Evolutionary conservation across 2,113 vertebrate species (phyloP), one percentile per base, ranked within the genome.

Genomic region (Pyrgilauda ruficollis): DNA sequence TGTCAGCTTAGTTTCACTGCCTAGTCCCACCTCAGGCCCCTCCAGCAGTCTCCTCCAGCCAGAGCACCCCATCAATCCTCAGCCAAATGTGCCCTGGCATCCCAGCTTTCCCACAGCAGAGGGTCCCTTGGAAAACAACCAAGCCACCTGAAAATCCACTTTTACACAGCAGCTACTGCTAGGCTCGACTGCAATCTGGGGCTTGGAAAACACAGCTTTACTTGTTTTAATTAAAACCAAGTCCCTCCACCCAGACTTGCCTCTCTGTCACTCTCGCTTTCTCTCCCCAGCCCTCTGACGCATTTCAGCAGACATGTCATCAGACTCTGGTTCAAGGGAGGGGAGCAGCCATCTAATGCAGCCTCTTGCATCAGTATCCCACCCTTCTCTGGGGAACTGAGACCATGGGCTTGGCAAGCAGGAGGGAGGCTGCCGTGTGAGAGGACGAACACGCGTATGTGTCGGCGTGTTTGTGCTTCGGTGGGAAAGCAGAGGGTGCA

Each of bases 151-250:
- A 76, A 95, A 85, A 89, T 67, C 88, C 56, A 44, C 61, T 91
- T 87, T 91, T 23, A 2, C 41, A 28, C 75, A 64, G 37, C 15
- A 73, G 74, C 72, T 93, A 80, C 80, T 81, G 83, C 78, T 89
- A 89, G 81, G 55, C 52, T 74, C 10, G 0, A 84, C 50, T 72
- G 78, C 55, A 72, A 24, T 91, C 73, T 55, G 81, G 49, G 87
- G 31, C 64, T 79, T 74, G 81, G 84, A 96, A 96, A 97, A 95
- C 89, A 94, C 0, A 0, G 61, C 84, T 90, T 93, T 96, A 50
- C 90, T 95, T 80, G 39, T 93, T 95, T 94, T 94, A 97, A 97
- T 97, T 96, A 94, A 97, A 96, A 95, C 73, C 90, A 95, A 91
- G 87, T 75, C 85, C 35, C 93, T 97, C 88, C 84, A 90, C 80